Evolutionary conservation across 2,888 invertebrate genomes (phyloP).

Genomic region (Lottia gigantea): DNA sequence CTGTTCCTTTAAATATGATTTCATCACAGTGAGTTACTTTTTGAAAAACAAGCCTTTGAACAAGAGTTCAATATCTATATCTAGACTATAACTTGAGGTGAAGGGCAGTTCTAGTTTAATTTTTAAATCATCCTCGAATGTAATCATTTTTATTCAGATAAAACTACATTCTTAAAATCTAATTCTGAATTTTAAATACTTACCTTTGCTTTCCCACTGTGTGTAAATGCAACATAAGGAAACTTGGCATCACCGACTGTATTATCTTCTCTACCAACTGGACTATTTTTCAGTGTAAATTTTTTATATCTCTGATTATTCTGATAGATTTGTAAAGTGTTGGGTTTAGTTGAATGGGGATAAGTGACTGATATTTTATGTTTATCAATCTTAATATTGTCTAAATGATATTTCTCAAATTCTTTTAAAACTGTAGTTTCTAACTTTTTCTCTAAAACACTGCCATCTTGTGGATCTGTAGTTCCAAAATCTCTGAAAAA

Average conservation of each 20-base stretch:
- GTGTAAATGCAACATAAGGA: slow-evolving; percentile 43
- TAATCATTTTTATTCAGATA: too few species aligned
- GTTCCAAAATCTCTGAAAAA: slow-evolving; percentile 19
- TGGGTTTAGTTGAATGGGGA: slow-evolving; percentile 43
- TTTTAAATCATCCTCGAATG: too few species aligned
- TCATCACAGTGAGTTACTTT: too few species aligned
- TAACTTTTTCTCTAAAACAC: slow-evolving; percentile 24
- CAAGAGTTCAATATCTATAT: too few species aligned
- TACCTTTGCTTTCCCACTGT: slow-evolving; percentile 49
- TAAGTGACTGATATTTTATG: slow-evolving; percentile 42
- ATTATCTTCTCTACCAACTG: not conserved
- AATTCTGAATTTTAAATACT: not conserved
- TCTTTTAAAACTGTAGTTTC: slow-evolving; percentile 32
- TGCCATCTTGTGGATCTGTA: slow-evolving; percentile 23
- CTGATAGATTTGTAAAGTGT: slow-evolving; percentile 36
- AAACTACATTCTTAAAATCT: too few species aligned
- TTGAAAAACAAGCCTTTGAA: too few species aligned
- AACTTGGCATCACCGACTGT: slow-evolving; percentile 20
- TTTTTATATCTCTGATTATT: too few species aligned
- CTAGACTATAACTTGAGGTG: too few species aligned
- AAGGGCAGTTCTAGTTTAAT: too few species aligned
- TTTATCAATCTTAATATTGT: slow-evolving; percentile 41
- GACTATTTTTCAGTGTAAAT: too few species aligned
- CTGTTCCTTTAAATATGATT: too few species aligned
- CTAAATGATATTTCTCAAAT: slow-evolving; percentile 38